phyloP scores from a whole-genome alignment of 2,113 vertebrate genomes.

The Hippocampus barbouri region DNA sequence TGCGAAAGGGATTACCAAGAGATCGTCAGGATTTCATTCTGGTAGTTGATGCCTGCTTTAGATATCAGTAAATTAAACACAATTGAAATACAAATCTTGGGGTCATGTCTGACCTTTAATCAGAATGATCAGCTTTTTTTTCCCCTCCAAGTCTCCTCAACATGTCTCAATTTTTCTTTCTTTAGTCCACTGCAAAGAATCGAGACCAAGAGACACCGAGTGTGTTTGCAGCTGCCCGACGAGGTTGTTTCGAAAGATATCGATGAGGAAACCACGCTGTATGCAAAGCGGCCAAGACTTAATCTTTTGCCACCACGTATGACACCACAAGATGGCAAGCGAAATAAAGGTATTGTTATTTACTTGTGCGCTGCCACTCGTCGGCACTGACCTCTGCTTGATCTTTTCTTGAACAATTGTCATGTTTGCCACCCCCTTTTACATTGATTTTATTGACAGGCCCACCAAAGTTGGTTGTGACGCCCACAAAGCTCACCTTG shows the following conservation, averaged over 20 bases:
- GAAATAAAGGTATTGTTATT: conserved; percentile 52
- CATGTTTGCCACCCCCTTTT: background rate
- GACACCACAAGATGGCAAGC: conserved; percentile 45
- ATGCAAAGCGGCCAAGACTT: conserved; percentile 67
- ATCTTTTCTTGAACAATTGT: background rate
- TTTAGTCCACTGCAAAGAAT: conserved; percentile 86
- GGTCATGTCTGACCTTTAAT: background rate
- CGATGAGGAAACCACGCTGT: conserved; percentile 55
- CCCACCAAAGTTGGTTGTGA: conserved; percentile 65
- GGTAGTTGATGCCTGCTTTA: too few species aligned
- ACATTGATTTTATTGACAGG: conserved; percentile 39
- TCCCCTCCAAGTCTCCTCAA: background rate
- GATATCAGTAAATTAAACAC: too few species aligned
- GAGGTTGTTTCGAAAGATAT: conserved; percentile 87
- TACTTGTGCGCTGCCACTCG: background rate
- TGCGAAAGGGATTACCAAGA: too few species aligned
- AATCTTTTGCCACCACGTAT: conserved; percentile 50
- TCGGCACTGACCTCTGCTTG: too few species aligned
- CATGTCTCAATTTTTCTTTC: conserved; percentile 36
- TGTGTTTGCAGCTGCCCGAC: conserved; percentile 89
- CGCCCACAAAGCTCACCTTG: conserved; percentile 63
- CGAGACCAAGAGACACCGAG: conserved; percentile 90
- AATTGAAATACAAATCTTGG: too few species aligned
- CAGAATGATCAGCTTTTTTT: background rate
- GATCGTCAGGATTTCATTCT: too few species aligned